Evolutionary conservation across 1,140 invertebrate species (phyloP).

Genomic region (Armadillidium nasatum): DNA sequence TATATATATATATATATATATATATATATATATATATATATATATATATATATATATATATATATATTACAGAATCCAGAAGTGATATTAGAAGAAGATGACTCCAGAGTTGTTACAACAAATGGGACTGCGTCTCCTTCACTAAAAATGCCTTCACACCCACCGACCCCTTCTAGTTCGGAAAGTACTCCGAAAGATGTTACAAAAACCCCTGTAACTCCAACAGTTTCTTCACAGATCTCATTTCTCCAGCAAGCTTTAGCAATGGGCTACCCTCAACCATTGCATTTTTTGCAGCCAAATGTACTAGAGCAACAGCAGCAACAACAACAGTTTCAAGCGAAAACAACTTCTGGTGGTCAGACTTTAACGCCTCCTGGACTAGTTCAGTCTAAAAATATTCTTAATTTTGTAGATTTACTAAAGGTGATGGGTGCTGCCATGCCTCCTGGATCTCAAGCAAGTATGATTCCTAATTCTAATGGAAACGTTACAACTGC

Average conservation of each 20-base stretch:
- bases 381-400: neutral
- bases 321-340: slow-evolving; percentile 27
- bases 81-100: slow-evolving; percentile 39
- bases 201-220: slow-evolving; percentile 10
- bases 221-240: slow-evolving; percentile 34
- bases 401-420: neutral
- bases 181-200: neutral
- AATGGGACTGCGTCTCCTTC: slow-evolving; percentile 28
- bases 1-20: too few species aligned
- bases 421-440: neutral
- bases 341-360: neutral
- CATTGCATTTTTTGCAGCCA: slow-evolving; percentile 9
- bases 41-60: too few species aligned
- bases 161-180: slow-evolving; percentile 31
- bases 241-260: slow-evolving; percentile 40
- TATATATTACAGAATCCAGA: slow-evolving; percentile 29
- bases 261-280: slow-evolving; percentile 38
- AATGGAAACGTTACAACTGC: neutral
- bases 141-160: slow-evolving; percentile 18
- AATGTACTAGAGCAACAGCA: slow-evolving; percentile 14
- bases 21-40: too few species aligned
- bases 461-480: neutral
- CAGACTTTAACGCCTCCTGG: slow-evolving; percentile 5
- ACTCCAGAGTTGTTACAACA: slow-evolving; percentile 18
- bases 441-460: neutral